Evolutionary conservation across 1,140 invertebrate genomes (phyloP), one percentile per base, ranked within the genome.

Genomic region (Papilio polyxenes): DNA sequence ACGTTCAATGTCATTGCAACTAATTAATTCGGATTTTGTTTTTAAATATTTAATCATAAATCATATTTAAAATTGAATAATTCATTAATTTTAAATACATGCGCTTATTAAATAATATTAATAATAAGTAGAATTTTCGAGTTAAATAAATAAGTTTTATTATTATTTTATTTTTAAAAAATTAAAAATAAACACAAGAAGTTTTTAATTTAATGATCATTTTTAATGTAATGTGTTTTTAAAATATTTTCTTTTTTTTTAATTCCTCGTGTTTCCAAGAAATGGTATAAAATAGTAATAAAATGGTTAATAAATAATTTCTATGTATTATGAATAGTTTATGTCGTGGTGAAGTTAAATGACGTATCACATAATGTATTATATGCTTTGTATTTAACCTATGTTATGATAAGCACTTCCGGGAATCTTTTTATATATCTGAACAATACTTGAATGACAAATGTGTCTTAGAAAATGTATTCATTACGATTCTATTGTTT

Each of bases 1-100:
- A 59, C 17, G 56, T 59, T 59, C 56, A 59, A 59, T 59, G 56
- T 59, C 56, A n/a, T 59, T 59, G 56, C 56, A 59, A 59, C n/a
- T 20, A 59, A 59, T 59, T 59, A 59, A 59, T 59, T n/a, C 56
- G 7, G 3, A 59, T 8, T 56, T 56, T 56, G n/a, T 59, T 59
- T 59, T 59, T 59, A 59, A 59, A 59, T 20, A 11, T 11, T 51
- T 51, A 9, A 7, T n/a, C 6, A 53, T 59, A 59, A 59, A 59
- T 20, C n/a, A 20, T 20, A n/a, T 59, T 59, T 59, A 59, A 0
- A 59, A 20, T 59, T 59, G 17, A 59, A 59, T 59, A 59, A 59
- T 20, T 9, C n/a, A 17, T 17, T n/a, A 56, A n/a, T n/a, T 56
- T 56, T 11, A 51, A 11, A 13, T 3, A 11, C 51, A 11, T 8